These are phyloP conservation scores for Paramormyrops hopkinsi DNA, from an alignment of 2,797 vertebrate genomes.

Conservation along the genomic window DNA sequence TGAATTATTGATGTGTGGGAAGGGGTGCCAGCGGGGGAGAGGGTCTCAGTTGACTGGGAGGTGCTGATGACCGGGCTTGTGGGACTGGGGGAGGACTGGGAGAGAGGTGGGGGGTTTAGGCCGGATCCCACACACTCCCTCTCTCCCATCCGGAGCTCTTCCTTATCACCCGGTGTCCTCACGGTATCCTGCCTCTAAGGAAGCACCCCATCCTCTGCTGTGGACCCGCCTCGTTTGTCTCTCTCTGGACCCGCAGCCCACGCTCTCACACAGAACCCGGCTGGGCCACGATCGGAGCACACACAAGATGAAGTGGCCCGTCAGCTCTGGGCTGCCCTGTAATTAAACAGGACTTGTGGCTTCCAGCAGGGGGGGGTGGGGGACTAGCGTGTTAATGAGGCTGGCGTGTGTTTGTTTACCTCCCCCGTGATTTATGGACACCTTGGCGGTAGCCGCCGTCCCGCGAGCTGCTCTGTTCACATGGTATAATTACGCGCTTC, in stretches of 20 bases:
- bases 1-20: slow-evolving; percentile 30
- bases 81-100: not conserved
- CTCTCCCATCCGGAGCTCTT: not conserved
- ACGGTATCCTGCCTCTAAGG: slow-evolving; percentile 26
- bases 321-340: not conserved
- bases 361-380: not conserved
- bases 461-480: not conserved
- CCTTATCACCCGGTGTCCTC: slow-evolving; percentile 26
- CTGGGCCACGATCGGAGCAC: not conserved
- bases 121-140: not conserved
- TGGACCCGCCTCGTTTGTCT: not conserved
- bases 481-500: not conserved
- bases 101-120: not conserved
- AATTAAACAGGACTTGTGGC: not conserved
- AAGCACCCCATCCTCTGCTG: not conserved
- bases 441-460: not conserved
- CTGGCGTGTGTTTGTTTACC: slow-evolving; percentile 4
- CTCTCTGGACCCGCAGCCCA: not conserved
- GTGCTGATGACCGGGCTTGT: not conserved
- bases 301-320: not conserved
- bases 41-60: not conserved
- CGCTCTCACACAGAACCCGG: not conserved
- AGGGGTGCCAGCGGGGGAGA: not conserved
- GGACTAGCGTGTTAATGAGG: not conserved
- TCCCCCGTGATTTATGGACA: not conserved